phyloP scores from a whole-genome alignment of 1,140 invertebrate species.

The Globodera ellingtonae region DNA sequence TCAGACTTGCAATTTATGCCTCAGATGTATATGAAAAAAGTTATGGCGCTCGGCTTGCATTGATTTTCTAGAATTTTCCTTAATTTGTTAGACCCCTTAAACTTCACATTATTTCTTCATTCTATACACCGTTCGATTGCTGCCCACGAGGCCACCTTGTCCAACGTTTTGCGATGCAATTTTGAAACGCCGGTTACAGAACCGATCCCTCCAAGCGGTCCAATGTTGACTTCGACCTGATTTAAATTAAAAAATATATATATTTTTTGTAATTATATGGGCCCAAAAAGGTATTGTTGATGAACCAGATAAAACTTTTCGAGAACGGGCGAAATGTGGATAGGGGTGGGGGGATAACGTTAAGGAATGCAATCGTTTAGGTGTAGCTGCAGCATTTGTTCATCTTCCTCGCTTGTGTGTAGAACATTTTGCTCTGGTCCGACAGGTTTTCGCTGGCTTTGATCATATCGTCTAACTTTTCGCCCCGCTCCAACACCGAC shows the following conservation, averaged over 20 bases:
- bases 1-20: too few species aligned
- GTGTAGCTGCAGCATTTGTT: constrained; percentile 63
- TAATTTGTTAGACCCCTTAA: too few species aligned
- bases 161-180: constrained; percentile 32
- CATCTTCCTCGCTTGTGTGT: constrained; percentile 79
- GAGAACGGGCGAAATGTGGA: too few species aligned
- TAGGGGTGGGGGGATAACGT: not conserved
- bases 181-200: constrained; percentile 72
- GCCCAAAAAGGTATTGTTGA: too few species aligned
- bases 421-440: constrained; percentile 95
- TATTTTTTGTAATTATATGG: too few species aligned
- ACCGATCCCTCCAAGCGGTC: constrained; percentile 88
- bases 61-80: too few species aligned
- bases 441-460: constrained; percentile 92
- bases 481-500: constrained; percentile 89
- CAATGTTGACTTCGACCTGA: constrained; percentile 69
- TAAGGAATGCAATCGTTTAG: not conserved
- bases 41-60: too few species aligned
- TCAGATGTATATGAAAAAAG: too few species aligned
- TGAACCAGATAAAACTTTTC: too few species aligned
- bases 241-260: constrained; percentile 79
- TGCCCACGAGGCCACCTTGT: constrained; percentile 38
- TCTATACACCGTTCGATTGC: too few species aligned
- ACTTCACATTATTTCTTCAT: too few species aligned
- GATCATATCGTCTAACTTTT: constrained; percentile 96